Conservation (phyloP, 2,113 vertebrate genomes). For the Catharus minimus region DNA sequence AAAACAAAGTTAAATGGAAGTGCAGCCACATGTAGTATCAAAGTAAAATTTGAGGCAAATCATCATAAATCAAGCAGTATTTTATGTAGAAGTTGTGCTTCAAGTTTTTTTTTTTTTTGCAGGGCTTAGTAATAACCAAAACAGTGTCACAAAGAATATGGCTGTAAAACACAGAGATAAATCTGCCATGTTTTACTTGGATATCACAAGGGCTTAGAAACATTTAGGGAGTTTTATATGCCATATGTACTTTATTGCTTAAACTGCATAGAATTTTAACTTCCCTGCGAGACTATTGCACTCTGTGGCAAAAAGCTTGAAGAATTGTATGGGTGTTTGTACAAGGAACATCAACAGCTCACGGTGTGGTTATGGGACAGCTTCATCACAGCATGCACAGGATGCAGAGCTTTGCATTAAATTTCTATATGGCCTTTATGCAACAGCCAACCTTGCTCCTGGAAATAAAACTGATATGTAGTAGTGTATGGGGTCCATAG, state of each 20-base stretch:
- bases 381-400: neutral
- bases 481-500: neutral
- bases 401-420: neutral
- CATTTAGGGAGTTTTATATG: neutral
- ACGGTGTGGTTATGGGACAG: neutral
- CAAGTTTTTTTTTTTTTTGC: neutral
- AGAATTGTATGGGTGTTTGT: neutral
- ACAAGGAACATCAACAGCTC: neutral
- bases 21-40: neutral
- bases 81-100: neutral
- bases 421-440: neutral
- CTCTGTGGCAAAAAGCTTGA: neutral
- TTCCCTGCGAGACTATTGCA: neutral
- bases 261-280: neutral
- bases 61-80: neutral
- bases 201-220: neutral
- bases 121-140: neutral
- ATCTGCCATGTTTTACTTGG: neutral
- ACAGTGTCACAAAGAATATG: neutral
- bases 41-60: neutral
- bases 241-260: conserved; percentile 30
- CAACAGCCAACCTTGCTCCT: neutral
- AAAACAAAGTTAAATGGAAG: neutral
- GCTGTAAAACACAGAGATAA: neutral
- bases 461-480: neutral